These are phyloP conservation scores for Glossophaga mutica DNA, from an alignment of 2,797 vertebrate genomes.

Conservation along the genomic window DNA sequence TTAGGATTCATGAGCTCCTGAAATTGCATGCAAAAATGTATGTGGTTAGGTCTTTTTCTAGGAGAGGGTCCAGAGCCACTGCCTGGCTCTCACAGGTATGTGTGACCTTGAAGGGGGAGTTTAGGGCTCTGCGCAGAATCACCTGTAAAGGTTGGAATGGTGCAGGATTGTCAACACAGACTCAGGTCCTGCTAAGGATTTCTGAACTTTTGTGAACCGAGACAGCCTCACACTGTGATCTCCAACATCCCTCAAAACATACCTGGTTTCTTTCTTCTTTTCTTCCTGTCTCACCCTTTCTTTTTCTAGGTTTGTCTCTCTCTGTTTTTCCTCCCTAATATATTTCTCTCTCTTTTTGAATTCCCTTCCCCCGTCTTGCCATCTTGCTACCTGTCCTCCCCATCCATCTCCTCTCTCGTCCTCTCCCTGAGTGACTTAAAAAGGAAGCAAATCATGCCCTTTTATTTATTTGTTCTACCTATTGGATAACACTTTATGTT, in stretches of 20 bases:
- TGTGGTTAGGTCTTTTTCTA: constrained; percentile 44
- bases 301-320: neutral
- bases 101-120: constrained; percentile 1
- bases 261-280: neutral
- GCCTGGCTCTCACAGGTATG: constrained; percentile 37
- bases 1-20: neutral
- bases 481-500: neutral
- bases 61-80: neutral
- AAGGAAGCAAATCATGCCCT: neutral
- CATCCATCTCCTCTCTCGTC: neutral
- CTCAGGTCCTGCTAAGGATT: neutral
- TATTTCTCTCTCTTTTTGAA: neutral
- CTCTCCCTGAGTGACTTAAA: neutral
- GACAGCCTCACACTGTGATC: neutral
- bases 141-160: neutral
- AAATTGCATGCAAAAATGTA: neutral
- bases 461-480: neutral
- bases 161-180: neutral
- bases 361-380: neutral
- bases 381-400: accelerated
- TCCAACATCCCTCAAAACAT: neutral
- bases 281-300: neutral
- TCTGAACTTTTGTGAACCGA: neutral
- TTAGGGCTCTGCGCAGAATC: neutral
- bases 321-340: neutral